Conservation (phyloP, 2,797 vertebrate genomes). For the Siniperca obscura region DNA sequence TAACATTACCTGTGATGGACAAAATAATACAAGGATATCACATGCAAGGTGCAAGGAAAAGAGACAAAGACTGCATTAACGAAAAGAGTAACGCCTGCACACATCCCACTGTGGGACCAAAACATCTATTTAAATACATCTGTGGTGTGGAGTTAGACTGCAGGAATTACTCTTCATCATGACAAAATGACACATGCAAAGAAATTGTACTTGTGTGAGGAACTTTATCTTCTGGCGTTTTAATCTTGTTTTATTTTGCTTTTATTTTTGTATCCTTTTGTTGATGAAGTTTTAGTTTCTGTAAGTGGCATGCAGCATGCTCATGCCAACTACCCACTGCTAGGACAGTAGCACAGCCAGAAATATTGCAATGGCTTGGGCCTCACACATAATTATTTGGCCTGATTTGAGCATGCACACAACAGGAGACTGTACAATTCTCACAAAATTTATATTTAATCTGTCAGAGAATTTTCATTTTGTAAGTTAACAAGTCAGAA, state of each 20-base stretch:
- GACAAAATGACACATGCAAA: not conserved
- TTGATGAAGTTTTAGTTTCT: too few species aligned
- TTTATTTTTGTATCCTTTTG: too few species aligned
- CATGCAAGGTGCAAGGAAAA: too few species aligned
- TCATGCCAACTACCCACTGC: too few species aligned
- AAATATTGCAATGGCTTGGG: too few species aligned
- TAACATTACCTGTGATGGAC: not conserved
- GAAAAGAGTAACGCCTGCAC: not conserved
- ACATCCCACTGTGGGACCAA: not conserved
- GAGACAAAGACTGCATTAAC: too few species aligned
- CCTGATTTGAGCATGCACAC: not conserved
- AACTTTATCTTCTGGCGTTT: not conserved
- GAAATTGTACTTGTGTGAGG: not conserved
- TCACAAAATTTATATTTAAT: not conserved
- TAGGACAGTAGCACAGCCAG: too few species aligned
- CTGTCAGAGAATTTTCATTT: not conserved
- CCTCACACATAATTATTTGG: too few species aligned
- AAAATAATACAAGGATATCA: not conserved
- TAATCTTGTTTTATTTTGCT: not conserved
- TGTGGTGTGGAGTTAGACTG: not conserved
- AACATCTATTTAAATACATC: too few species aligned
- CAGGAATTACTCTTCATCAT: not conserved
- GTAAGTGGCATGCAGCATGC: too few species aligned
- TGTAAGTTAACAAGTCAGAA: too few species aligned
- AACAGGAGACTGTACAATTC: not conserved